Percentiles rank a stretch among this genome's conserved stretches.
Evolutionary conservation across 2,797 vertebrate species (phyloP).

Genomic region (Hafferia zeledoni): DNA sequence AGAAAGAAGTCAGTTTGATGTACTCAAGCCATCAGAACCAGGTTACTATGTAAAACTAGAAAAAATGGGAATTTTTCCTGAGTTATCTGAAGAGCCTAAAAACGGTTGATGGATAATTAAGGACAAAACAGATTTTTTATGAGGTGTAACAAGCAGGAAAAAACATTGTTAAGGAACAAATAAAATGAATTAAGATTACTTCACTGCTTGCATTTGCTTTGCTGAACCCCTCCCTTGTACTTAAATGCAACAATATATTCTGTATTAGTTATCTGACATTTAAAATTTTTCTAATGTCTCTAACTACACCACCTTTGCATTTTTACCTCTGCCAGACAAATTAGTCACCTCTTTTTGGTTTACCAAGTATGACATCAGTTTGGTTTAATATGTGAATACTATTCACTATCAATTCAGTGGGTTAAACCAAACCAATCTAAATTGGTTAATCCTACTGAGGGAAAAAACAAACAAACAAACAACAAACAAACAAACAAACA

Average conservation of each 20-base stretch:
- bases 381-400: not conserved
- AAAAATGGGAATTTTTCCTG: not conserved
- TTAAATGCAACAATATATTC: not conserved
- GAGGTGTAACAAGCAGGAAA: not conserved
- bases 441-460: not conserved
- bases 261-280: not conserved
- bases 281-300: not conserved
- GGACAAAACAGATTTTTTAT: not conserved
- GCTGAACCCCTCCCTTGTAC: not conserved
- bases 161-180: not conserved
- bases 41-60: not conserved
- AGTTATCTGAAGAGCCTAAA: not conserved
- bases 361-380: not conserved
- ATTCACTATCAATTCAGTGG: not conserved
- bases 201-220: not conserved
- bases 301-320: not conserved
- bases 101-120: not conserved
- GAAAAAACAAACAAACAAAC: not conserved
- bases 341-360: not conserved
- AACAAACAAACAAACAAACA: no score
- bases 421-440: not conserved
- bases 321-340: not conserved
- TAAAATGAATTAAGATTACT: not conserved
- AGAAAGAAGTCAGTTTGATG: not conserved
- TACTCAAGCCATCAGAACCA: not conserved